These are phyloP conservation scores for Amblyjoppa proteus DNA, from an alignment of 2,888 invertebrate species.

Conservation along the genomic window DNA sequence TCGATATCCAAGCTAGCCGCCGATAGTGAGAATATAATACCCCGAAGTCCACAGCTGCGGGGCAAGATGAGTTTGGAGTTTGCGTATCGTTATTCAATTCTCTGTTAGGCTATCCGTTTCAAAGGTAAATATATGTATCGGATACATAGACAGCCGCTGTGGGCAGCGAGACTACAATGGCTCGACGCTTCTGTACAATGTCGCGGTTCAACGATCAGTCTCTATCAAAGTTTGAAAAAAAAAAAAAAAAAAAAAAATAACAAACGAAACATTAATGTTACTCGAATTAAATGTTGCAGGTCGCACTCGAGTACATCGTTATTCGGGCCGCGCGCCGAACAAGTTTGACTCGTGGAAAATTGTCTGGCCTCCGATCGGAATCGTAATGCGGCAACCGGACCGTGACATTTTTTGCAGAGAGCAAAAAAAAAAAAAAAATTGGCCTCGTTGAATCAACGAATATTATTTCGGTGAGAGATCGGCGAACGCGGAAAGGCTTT, in stretches of 20 bases:
- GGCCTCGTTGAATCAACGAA: neutral
- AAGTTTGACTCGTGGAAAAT: neutral
- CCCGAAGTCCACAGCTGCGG: neutral
- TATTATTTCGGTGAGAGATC: neutral
- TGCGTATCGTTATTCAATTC: conserved; percentile 35
- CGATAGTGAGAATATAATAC: neutral
- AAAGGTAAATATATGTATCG: conserved; percentile 20
- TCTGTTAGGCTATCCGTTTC: conserved; percentile 11
- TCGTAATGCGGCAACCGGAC: neutral
- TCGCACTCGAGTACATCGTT: neutral
- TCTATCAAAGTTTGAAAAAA: no score
- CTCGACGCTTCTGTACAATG: conserved; percentile 4
- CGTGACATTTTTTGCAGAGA: neutral
- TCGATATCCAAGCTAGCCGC: neutral
- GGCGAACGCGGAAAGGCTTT: conserved; percentile 7
- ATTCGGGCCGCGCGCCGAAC: neutral
- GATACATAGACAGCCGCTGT: neutral
- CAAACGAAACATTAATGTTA: neutral
- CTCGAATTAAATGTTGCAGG: neutral
- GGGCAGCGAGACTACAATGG: neutral
- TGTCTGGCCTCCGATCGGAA: neutral
- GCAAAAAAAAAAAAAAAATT: neutral
- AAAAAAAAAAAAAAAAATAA: neutral
- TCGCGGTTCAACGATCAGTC: conserved; percentile 35
- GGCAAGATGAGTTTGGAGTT: neutral